A percentile compares a stretch with the other conserved stretches of the same genome.
Evolutionary conservation across 2,888 invertebrate genomes (phyloP).

Genomic region (Herminia tarsipennalis): DNA sequence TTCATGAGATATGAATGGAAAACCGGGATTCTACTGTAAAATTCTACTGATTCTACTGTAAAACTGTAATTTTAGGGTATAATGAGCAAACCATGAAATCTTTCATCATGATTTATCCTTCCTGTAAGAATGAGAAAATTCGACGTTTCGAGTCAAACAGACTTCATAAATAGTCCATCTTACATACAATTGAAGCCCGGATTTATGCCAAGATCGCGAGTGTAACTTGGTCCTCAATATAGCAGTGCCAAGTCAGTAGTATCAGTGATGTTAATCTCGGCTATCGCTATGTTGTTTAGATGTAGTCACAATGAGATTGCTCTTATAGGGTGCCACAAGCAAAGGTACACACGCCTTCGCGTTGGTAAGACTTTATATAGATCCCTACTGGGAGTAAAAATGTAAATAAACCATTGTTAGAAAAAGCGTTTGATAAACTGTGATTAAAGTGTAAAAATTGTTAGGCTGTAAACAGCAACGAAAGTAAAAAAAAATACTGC

Average conservation of each 20-base stretch:
- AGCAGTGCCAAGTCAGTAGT: conserved; percentile 61
- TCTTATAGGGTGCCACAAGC: conserved; percentile 60
- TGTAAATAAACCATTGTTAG: conserved; percentile 66
- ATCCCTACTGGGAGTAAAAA: conserved; percentile 68
- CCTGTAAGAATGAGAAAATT: too few relatives aligned
- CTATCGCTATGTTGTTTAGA: conserved; percentile 44
- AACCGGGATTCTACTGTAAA: too few relatives aligned
- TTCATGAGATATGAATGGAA: too few relatives aligned
- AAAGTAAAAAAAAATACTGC: conserved; percentile 46
- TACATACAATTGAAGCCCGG: too few relatives aligned
- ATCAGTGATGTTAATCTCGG: conserved; percentile 27
- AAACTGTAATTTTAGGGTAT: too few relatives aligned
- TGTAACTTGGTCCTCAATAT: conserved; percentile 44
- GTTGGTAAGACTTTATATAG: conserved; percentile 63
- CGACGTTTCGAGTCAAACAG: too few relatives aligned
- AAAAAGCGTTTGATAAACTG: conserved; percentile 59
- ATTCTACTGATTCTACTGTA: too few relatives aligned
- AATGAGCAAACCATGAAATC: too few relatives aligned
- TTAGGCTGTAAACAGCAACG: conserved; percentile 80
- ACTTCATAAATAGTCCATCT: too few relatives aligned
- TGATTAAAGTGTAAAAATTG: conserved; percentile 68
- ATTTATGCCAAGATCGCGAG: conserved; percentile 15
- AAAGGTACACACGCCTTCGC: conserved; percentile 39
- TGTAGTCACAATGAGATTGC: conserved; percentile 57
- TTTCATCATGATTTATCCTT: too few relatives aligned